phyloP scores from a whole-genome alignment of 1,140 invertebrate species.

The Ganaspis sp. region DNA sequence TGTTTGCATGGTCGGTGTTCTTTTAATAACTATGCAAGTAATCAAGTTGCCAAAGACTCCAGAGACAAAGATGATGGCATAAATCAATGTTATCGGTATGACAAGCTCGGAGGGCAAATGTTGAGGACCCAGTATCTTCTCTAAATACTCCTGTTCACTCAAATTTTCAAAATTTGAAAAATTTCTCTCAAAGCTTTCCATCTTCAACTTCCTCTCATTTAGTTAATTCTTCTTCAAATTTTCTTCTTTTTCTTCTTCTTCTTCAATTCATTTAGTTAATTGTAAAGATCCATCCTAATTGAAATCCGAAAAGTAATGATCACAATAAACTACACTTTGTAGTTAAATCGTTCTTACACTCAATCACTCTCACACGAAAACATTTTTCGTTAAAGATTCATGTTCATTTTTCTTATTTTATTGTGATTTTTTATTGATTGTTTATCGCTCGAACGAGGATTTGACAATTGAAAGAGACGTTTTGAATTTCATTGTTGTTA shows the following conservation, averaged over 20 bases:
- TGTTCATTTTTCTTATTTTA: too few species aligned
- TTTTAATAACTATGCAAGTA: constrained; percentile 92
- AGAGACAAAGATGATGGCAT: constrained; percentile 89
- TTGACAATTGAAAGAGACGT: too few species aligned
- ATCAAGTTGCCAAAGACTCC: constrained; percentile 91
- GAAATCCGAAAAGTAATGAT: too few species aligned
- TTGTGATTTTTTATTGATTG: too few species aligned
- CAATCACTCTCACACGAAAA: too few species aligned
- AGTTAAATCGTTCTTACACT: too few species aligned
- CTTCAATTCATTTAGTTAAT: not conserved
- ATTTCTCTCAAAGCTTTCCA: constrained; percentile 32
- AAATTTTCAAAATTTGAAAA: constrained; percentile 51
- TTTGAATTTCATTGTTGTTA: too few species aligned
- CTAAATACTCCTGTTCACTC: constrained; percentile 69
- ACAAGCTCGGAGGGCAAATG: constrained; percentile 72
- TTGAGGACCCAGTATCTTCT: constrained; percentile 69
- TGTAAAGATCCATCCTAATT: too few species aligned
- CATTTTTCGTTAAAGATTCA: too few species aligned
- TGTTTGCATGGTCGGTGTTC: constrained; percentile 88
- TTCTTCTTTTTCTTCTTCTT: not conserved
- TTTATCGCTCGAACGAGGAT: too few species aligned
- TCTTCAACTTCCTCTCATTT: not conserved
- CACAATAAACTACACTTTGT: too few species aligned
- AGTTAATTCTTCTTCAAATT: too few species aligned
- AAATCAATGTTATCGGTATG: constrained; percentile 84